Base-by-base conservation (phyloP, 2,797 vertebrate genomes). In the Anniella stebbinsi region DNA sequence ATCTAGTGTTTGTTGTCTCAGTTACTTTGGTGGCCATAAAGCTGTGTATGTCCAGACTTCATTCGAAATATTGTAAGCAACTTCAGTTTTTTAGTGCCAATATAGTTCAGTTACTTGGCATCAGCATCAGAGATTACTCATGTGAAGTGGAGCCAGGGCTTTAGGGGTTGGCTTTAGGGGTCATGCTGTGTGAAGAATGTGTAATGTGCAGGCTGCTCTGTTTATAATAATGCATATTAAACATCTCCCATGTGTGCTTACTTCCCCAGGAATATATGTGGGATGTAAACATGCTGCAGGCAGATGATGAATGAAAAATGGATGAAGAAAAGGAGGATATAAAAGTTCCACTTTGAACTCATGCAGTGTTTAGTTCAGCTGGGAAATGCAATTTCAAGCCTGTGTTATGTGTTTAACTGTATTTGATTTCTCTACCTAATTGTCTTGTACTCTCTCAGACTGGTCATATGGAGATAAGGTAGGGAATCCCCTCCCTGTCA, bases 241-340 rank as follows among this genome's bases (percentile, higher is more conserved):
- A 83, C 38, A 57, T 75, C 70, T 38, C 69, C n/a, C 69, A 30
- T 38, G 69, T 54, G 51, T 75, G 30, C 67, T 60, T 75, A 18
- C 84, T 72, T 72, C 84, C 48, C 69, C 48, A 23, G 23, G 48
- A 72, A 72, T 36, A 72, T 54, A 33, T 72, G 48, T 36, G n/a
- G 84, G 45, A 72, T 54, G 41, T 54, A 28, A 48, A 84, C 82
- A 84, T 84, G 13, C 38, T 69, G 63, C 38, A 84, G 41, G 63
- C 82, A 84, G 81, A 83, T 67, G 63, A 33, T 67, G 63, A 41
- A 83, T 41, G 81, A 83, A 30, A 33, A 83, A 60, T 66, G 63
- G 6, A 17, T 45, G 63, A 67, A 45, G 30, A 67, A 41, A 67
- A 41, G 25, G 36, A 54, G 8, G 17, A 67, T 28, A 67, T 30